These are phyloP conservation scores for Andrena haemorrhoa DNA, from an alignment of 2,888 invertebrate species.

Conservation along the genomic window DNA sequence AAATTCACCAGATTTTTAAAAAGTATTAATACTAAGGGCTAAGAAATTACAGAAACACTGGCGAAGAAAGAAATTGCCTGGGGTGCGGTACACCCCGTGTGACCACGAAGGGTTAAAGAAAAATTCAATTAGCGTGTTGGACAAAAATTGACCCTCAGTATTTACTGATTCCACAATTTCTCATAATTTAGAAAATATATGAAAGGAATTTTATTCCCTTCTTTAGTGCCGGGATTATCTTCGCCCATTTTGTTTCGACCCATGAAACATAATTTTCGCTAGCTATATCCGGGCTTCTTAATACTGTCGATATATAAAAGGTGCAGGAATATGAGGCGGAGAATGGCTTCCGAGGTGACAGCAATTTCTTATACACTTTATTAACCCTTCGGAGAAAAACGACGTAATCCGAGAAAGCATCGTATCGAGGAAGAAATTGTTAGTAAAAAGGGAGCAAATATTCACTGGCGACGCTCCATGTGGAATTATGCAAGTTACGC, in stretches of 20 bases:
- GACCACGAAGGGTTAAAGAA: no score
- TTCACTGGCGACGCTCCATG: neutral
- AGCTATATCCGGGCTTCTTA: neutral
- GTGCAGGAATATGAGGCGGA: neutral
- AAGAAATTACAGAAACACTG: no score
- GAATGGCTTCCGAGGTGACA: conserved; percentile 1
- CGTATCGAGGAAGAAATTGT: neutral
- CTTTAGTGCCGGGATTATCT: no score
- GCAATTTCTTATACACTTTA: conserved; percentile 1
- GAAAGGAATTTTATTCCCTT: no score
- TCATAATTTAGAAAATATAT: no score
- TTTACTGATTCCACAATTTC: no score
- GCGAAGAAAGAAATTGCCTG: no score
- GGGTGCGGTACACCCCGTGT: no score
- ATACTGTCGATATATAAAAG: conserved; percentile 3
- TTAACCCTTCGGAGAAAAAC: neutral
- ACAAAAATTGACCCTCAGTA: no score
- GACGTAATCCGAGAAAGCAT: neutral
- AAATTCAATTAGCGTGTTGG: no score
- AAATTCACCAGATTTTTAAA: no score
- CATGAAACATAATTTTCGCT: neutral
- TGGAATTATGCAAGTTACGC: neutral
- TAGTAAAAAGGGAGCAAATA: neutral
- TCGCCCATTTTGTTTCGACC: neutral
- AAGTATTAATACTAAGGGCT: no score